Evolutionary conservation across 2,888 invertebrate species (phyloP), one percentile per base, ranked within the genome.

Genomic region (Syrphus vitripennis): DNA sequence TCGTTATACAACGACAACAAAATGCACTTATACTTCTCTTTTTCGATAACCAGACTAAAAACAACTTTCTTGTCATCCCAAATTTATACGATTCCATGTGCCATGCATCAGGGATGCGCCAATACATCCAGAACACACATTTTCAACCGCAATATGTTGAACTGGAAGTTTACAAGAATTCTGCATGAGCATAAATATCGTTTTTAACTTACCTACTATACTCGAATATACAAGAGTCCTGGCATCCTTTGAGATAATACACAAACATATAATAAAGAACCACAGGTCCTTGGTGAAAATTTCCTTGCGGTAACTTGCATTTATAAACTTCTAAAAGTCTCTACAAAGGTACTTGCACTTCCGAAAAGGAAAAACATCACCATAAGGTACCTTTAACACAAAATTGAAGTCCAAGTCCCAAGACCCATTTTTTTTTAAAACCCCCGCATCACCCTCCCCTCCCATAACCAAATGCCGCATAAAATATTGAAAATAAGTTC

Each of bases 401-500:
- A 50, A 67, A 67, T 12, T 50, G 24, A 14, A 45, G 72, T 67
- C 45, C 21, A 63, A 42, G 50, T 72, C 40, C 19, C 34, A 34
- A 14, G 45, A 45, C 7, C 19, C 29, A 31, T 45, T 65, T 29
- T 19, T 48, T n/a, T n/a, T n/a, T n/a, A n/a, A n/a, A n/a, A 34
- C 6, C 16, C 19, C 14, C 40, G 12, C 9, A n/a, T n/a, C n/a
- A n/a, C n/a, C n/a, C n/a, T n/a, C n/a, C n/a, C n/a, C n/a, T n/a
- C n/a, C n/a, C n/a, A n/a, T n/a, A n/a, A 34, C 26, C 24, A 21
- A n/a, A 26, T 65, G 29, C 48, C 31, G 12, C 59, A 50, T 84
- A 80, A 84, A 72, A 77, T 81, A 84, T 81, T 72, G 81, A 67
- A 76, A 77, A 76, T 84, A 77, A 81, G 81, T 84, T 81, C 84